A percentile compares a stretch with the other conserved stretches of the same genome.
Conservation (phyloP, 2,888 invertebrate species). For the Eupithecia tripunctaria region DNA sequence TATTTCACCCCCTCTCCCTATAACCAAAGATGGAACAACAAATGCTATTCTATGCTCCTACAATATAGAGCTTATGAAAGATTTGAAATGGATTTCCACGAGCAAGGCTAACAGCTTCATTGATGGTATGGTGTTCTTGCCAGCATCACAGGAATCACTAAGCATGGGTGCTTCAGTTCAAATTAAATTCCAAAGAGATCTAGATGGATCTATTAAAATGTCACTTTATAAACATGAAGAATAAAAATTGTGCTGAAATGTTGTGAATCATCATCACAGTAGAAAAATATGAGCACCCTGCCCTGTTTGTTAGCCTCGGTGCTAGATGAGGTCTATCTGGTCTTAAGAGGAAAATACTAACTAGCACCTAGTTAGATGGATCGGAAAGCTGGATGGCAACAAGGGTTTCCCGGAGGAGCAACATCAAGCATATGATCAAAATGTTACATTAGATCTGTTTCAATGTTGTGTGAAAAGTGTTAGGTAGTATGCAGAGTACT, state of each 20-base stretch:
- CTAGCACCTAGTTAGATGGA: not conserved
- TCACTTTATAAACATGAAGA: conserved; percentile 43
- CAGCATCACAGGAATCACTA: conserved; percentile 63
- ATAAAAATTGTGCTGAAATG: not conserved
- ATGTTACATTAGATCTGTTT: too few relatives aligned
- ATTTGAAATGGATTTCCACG: conserved; percentile 70
- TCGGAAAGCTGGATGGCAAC: too few relatives aligned
- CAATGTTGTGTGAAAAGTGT: too few relatives aligned
- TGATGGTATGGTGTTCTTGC: conserved; percentile 78
- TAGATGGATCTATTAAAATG: conserved; percentile 67
- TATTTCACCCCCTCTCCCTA: conserved; percentile 11
- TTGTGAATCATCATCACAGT: not conserved
- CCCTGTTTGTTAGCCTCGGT: not conserved
- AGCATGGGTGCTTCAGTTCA: conserved; percentile 58
- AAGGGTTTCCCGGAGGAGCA: too few relatives aligned
- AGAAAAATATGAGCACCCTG: not conserved
- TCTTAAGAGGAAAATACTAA: not conserved
- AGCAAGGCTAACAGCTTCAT: conserved; percentile 71
- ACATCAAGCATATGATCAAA: too few relatives aligned
- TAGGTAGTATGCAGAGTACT: too few relatives aligned
- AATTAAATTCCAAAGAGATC: conserved; percentile 62
- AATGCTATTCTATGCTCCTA: conserved; percentile 85
- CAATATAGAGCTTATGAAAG: conserved; percentile 73
- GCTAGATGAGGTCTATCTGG: not conserved
- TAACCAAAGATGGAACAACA: conserved; percentile 67